A percentile compares a stretch with the other conserved stretches of the same genome.
These are phyloP conservation scores for Crossocerus cetratus DNA, from an alignment of 2,888 invertebrate genomes.

Conservation along the genomic window DNA sequence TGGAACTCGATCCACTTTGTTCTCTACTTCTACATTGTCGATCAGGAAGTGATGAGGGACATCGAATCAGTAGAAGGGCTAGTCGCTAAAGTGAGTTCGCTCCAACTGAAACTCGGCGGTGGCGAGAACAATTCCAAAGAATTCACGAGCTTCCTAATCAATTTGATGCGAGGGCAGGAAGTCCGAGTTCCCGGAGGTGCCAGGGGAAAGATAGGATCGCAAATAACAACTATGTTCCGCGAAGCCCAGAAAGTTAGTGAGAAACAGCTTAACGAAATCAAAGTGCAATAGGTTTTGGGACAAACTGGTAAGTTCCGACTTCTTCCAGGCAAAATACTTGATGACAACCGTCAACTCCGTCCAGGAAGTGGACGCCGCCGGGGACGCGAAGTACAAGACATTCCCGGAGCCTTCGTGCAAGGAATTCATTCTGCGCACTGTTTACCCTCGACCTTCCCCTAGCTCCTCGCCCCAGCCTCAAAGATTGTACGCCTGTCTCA, in stretches of 20 bases:
- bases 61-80: slow-evolving; percentile 78
- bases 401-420: slow-evolving; percentile 81
- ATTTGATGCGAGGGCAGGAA: slow-evolving; percentile 80
- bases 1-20: not conserved
- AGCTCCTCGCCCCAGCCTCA: slow-evolving; percentile 82
- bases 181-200: slow-evolving; percentile 80
- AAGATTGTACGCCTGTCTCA: slow-evolving; percentile 84
- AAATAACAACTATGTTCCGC: slow-evolving; percentile 80
- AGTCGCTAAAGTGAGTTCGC: slow-evolving; percentile 79
- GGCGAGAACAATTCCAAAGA: slow-evolving; percentile 74
- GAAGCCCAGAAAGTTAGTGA: slow-evolving; percentile 80
- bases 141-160: slow-evolving; percentile 76
- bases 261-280: too few species aligned
- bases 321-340: slow-evolving; percentile 78
- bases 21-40: not conserved
- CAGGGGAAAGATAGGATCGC: slow-evolving; percentile 79
- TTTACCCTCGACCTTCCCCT: slow-evolving; percentile 80
- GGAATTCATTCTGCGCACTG: slow-evolving; percentile 83
- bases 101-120: slow-evolving; percentile 78
- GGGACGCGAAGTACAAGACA: slow-evolving; percentile 66
- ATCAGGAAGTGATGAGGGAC: slow-evolving; percentile 69
- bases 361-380: slow-evolving; percentile 62
- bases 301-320: not conserved
- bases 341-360: slow-evolving; percentile 72
- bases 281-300: too few species aligned